These are phyloP conservation scores for Apodemia hepburni DNA, from an alignment of 2,888 invertebrate species.

Conservation along the genomic window DNA sequence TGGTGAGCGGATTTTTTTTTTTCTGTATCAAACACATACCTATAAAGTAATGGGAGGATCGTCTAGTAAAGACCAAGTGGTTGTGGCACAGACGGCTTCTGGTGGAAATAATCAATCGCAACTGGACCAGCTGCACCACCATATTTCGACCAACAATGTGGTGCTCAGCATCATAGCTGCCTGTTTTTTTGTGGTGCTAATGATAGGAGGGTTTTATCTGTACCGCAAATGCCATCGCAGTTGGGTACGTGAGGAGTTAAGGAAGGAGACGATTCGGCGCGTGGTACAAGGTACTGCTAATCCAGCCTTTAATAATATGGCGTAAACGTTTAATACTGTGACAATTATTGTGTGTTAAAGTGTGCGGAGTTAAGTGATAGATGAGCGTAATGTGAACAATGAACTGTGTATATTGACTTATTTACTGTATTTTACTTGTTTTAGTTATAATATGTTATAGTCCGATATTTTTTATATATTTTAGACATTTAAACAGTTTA, in stretches of 20 bases:
- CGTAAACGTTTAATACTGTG: neutral
- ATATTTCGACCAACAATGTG: neutral
- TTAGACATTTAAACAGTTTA: neutral
- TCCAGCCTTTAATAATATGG: neutral
- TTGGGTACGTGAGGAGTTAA: neutral
- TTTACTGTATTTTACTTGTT: too few relatives aligned
- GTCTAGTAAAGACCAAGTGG: slow-evolving; percentile 2
- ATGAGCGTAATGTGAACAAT: too few relatives aligned
- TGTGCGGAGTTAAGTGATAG: too few relatives aligned
- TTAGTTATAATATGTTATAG: neutral
- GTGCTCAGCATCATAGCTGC: neutral
- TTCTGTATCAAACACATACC: too few relatives aligned
- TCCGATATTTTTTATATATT: neutral
- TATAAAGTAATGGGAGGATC: slow-evolving; percentile 10
- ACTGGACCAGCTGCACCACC: neutral
- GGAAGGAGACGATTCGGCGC: neutral
- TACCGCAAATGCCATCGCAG: too few relatives aligned
- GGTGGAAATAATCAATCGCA: neutral
- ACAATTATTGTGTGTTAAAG: too few relatives aligned
- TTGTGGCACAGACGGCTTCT: neutral
- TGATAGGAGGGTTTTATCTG: too few relatives aligned
- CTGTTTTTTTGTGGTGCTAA: neutral
- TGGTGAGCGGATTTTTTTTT: neutral
- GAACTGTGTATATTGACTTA: too few relatives aligned
- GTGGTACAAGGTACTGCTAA: neutral